phyloP scores from a whole-genome alignment of 2,888 invertebrate genomes.

The Congeria kusceri region DNA sequence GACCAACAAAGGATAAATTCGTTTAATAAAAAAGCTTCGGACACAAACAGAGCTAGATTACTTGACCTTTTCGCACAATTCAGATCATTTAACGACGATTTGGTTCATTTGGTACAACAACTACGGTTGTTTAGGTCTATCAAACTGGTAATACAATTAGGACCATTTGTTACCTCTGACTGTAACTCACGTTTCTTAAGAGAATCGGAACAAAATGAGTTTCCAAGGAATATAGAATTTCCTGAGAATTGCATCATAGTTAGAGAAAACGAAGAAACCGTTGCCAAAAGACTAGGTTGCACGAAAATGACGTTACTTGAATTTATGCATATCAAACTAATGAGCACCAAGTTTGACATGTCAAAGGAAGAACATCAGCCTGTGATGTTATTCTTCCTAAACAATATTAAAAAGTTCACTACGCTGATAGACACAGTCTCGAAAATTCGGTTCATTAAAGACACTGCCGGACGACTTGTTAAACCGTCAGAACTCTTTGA shows the following conservation, averaged over 20 bases:
- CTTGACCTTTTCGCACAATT: no score
- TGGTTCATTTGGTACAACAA: no score
- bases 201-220: not conserved
- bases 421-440: slow-evolving; percentile 22
- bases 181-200: not conserved
- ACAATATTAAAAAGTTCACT: slow-evolving; percentile 14
- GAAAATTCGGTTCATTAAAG: slow-evolving; percentile 35
- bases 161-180: no score
- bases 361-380: not conserved
- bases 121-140: no score
- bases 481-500: slow-evolving; percentile 52
- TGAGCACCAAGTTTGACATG: not conserved
- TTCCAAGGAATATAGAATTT: not conserved
- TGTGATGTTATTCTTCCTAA: slow-evolving; percentile 45
- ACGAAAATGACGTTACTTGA: not conserved
- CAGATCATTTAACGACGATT: no score
- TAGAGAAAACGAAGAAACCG: not conserved
- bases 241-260: not conserved
- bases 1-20: no score
- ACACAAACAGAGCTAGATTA: no score
- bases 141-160: no score
- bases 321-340: not conserved
- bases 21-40: no score
- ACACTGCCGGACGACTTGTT: not conserved
- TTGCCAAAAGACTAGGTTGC: not conserved